Evolutionary conservation across 37 sponge, comb jelly and placozoan genomes (phyloP), one percentile per base, ranked within the genome.

Genomic region (Cladorhizidae sp.): DNA sequence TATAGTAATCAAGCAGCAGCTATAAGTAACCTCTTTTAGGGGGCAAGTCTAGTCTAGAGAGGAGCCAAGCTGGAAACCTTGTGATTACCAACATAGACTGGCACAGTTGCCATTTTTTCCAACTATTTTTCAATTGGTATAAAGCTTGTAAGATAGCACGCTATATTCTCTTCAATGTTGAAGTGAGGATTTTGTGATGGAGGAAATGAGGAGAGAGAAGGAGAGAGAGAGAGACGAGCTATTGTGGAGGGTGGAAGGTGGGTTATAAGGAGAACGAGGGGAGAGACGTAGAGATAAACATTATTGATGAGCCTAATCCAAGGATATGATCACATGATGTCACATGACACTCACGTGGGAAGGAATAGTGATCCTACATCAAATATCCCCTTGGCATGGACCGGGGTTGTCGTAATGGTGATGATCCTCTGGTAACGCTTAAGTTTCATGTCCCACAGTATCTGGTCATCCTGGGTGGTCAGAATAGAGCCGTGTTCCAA

Each of bases 401-500:
- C 72, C 38, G 85, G 78, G 33, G 32, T 76, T 33, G 71, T 78
- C 25, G n/a, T 40, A 23, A 35, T 69, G 33, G 71, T 35, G 22
- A 71, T 40, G 25, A 15, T n/a, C 23, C 51, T 45, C 42, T 54
- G 11, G 58, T 67, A 31, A 1, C 31, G 42, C 37, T 54, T 41
- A 1, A 43, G 37, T 3, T 75, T 31, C 40, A 22, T 3, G 57
- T 75, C 76, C 76, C 76, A 56, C 42, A 36, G 33, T 56, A 54
- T 33, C 17, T 58, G 21, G 42, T 67, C 57, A 51, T 35, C 41
- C 21, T 68, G 37, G 8, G 79, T 89, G 39, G 89, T 83, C 31
- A 89, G 14, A 79, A 78, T 63, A n/a, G 83, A 79, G 38, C 49
- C 58, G 18, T 41, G 32, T 0, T 29, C 61, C 20, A 6, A 28